Evolutionary conservation across 2,797 vertebrate species (phyloP).

Genomic region (Rhabdomys pumilio): DNA sequence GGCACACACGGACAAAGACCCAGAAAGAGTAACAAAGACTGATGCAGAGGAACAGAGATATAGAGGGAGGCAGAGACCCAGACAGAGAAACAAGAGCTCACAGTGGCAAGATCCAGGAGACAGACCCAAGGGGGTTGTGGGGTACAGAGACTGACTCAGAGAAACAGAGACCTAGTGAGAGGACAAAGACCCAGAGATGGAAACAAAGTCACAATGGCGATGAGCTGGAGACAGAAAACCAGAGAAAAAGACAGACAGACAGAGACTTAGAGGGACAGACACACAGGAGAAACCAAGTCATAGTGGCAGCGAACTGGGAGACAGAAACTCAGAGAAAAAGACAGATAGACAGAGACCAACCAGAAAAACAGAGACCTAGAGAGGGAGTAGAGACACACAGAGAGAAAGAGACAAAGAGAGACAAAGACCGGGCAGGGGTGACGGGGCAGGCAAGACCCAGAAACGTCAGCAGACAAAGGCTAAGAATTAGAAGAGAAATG

Average conservation of each 20-base stretch:
- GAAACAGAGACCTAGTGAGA: neutral
- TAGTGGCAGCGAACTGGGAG: neutral
- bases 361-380: neutral
- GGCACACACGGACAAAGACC: neutral
- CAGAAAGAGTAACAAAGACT: rapidly evolving
- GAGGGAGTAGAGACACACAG: neutral
- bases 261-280: too few relatives aligned
- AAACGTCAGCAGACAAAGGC: neutral
- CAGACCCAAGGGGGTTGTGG: neutral
- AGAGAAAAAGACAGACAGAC: neutral
- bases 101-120: neutral
- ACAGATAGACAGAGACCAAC: neutral
- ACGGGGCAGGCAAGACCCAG: neutral
- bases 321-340: neutral
- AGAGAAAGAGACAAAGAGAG: neutral
- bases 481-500: neutral
- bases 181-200: neutral
- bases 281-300: neutral
- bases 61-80: neutral
- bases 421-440: neutral
- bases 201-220: neutral
- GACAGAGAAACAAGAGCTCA: neutral
- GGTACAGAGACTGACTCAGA: neutral
- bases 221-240: neutral
- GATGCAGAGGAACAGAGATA: neutral